phyloP scores from a whole-genome alignment of 2,888 invertebrate species.

The Ptychoptera contaminata region DNA sequence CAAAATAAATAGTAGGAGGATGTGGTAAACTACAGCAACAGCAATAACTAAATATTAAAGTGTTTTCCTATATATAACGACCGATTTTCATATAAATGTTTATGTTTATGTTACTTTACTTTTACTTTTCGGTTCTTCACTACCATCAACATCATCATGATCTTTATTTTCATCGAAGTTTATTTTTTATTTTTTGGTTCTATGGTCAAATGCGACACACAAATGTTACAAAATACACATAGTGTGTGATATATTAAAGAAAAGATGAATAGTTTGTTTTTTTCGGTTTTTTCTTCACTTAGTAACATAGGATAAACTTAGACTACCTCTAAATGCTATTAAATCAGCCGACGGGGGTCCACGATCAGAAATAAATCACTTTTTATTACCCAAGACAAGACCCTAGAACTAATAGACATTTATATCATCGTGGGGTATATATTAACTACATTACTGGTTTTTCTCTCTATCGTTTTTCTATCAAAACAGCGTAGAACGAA shows the following conservation, averaged over 20 bases:
- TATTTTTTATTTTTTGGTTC: not conserved
- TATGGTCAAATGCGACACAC: no score
- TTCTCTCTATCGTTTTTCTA: not conserved
- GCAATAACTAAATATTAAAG: no score
- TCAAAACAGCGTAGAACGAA: no score
- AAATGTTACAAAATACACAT: no score
- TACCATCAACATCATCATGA: not conserved
- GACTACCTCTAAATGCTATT: constrained; percentile 2
- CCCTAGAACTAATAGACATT: constrained; percentile 4
- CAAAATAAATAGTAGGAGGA: no score
- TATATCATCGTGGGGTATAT: constrained; percentile 7
- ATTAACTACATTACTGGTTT: constrained; percentile 3
- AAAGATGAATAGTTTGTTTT: constrained; percentile 1
- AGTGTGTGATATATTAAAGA: not conserved
- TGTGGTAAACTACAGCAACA: no score
- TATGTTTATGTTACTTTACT: not conserved
- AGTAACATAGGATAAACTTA: not conserved
- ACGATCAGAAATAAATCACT: constrained; percentile 2
- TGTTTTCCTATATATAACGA: no score
- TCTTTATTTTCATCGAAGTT: not conserved
- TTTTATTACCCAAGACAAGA: constrained; percentile 3
- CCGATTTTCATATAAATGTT: no score
- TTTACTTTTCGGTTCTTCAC: not conserved
- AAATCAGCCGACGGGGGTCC: constrained; percentile 1
- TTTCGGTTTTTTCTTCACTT: not conserved